Percentiles rank a stretch among this genome's conserved stretches.
Conservation (phyloP, 2,113 vertebrate genomes). For the Microcebus murinus region DNA sequence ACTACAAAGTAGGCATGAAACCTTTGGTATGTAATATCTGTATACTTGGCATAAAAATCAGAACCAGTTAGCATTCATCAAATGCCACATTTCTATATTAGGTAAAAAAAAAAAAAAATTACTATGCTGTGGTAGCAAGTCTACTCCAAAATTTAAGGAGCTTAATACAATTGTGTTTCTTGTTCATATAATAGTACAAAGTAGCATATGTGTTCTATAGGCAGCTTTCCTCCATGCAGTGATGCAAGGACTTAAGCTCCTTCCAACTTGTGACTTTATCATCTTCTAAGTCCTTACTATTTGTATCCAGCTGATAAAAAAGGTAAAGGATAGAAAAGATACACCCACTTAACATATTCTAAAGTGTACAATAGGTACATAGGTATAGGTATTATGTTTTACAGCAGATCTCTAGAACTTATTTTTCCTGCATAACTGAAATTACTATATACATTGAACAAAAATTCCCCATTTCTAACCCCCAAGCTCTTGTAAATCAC, state of each 20-base stretch:
- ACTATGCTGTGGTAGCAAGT: background rate
- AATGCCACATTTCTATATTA: background rate
- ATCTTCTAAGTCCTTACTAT: background rate
- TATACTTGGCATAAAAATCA: background rate
- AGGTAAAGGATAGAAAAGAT: background rate
- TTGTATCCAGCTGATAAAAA: background rate
- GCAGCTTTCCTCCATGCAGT: background rate
- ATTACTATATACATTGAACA: background rate
- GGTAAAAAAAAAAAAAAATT: background rate
- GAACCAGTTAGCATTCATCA: background rate
- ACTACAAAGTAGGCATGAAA: background rate
- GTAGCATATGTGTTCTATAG: too few species aligned
- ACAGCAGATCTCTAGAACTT: background rate
- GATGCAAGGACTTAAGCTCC: background rate
- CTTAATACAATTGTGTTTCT: background rate
- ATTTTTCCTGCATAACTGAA: background rate
- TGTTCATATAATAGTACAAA: background rate
- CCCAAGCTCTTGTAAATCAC: background rate
- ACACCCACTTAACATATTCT: background rate
- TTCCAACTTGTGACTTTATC: background rate
- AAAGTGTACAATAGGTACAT: background rate
- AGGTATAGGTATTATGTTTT: background rate
- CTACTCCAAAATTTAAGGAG: background rate
- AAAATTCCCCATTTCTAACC: background rate
- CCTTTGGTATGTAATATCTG: background rate